A percentile compares a stretch with the other conserved stretches of the same genome.
Evolutionary conservation across 53 echinoderm and acorn worm genomes (phyloP).

Genomic region (Zoroaster sp.): DNA sequence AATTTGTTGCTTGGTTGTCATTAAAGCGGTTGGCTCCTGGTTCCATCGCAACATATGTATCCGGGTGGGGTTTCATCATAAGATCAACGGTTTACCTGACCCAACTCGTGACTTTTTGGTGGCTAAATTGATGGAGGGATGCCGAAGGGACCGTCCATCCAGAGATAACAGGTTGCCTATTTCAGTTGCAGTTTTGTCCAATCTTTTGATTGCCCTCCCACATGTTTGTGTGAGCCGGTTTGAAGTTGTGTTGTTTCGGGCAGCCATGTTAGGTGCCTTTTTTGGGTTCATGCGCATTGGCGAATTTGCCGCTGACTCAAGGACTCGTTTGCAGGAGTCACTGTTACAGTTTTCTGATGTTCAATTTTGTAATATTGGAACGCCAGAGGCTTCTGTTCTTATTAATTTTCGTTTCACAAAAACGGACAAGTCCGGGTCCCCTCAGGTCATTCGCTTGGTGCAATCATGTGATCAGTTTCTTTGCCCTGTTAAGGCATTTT

Average conservation of each 20-base stretch:
- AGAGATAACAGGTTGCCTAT: too few relatives aligned
- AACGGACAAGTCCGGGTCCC: neutral
- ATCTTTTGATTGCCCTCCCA: neutral
- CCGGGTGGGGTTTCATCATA: too few relatives aligned
- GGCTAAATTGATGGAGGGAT: constrained; percentile 15
- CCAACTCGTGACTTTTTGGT: too few relatives aligned
- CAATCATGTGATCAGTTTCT: neutral
- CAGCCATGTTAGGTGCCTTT: neutral
- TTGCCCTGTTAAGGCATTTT: neutral
- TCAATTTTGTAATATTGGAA: neutral
- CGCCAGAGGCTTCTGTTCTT: neutral
- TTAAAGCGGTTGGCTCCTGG: too few relatives aligned
- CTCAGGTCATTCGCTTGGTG: neutral
- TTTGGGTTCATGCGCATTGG: too few relatives aligned
- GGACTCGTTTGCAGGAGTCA: neutral
- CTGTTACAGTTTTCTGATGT: neutral
- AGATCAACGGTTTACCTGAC: too few relatives aligned
- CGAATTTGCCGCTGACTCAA: too few relatives aligned
- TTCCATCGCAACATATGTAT: too few relatives aligned
- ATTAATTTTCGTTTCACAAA: neutral
- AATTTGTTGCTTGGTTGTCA: too few relatives aligned
- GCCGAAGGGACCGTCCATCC: neutral
- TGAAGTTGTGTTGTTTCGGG: constrained; percentile 9
- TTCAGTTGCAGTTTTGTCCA: neutral
- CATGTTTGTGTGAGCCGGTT: neutral